Percentiles rank a stretch among this genome's conserved stretches.
phyloP scores from a whole-genome alignment of 2,888 invertebrate genomes.

The Hyles lineata region DNA sequence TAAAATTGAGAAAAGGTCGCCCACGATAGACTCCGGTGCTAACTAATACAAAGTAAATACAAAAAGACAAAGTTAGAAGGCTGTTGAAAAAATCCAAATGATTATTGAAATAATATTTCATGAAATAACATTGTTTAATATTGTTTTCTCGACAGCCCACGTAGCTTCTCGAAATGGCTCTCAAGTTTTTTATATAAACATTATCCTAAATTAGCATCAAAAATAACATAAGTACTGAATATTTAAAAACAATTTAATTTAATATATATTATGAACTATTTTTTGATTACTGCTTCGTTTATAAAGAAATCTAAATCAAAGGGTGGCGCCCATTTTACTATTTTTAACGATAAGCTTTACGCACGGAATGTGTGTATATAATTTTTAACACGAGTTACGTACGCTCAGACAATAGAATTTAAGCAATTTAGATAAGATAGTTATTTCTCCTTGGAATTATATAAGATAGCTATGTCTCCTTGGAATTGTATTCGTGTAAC shows the following conservation, averaged over 20 bases:
- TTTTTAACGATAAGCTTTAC: background rate
- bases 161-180: background rate
- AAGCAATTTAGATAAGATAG: too few species aligned
- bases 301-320: too few species aligned
- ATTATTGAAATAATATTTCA: background rate
- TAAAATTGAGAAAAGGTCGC: conserved; percentile 28
- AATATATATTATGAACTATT: too few species aligned
- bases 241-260: too few species aligned
- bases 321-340: background rate
- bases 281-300: too few species aligned
- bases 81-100: background rate
- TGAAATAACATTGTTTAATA: background rate
- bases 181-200: background rate
- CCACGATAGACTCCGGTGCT: conserved; percentile 4
- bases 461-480: too few species aligned
- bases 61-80: conserved; percentile 8
- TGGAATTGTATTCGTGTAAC: too few species aligned
- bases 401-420: too few species aligned
- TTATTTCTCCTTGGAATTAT: too few species aligned
- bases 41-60: conserved; percentile 25
- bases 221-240: too few species aligned
- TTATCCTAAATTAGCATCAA: too few species aligned
- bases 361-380: background rate
- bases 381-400: too few species aligned
- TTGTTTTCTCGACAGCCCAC: background rate